Evolutionary conservation across 2,888 invertebrate species (phyloP).

Genomic region (Tyria jacobaeae): DNA sequence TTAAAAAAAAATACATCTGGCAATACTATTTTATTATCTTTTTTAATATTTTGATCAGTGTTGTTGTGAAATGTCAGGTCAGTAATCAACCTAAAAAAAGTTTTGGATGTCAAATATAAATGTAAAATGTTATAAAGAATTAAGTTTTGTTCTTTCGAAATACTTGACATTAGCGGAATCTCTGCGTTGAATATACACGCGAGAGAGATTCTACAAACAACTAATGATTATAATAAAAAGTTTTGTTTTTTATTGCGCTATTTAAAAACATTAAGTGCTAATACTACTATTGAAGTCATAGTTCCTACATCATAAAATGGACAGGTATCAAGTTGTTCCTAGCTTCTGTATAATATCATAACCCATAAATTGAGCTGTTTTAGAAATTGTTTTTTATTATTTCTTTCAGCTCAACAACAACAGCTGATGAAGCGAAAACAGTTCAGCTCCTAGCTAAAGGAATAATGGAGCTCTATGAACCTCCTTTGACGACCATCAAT

Average conservation of each 20-base stretch:
- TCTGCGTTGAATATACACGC: too few species aligned
- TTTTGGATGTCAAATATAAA: too few species aligned
- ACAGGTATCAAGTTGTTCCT: constrained; percentile 9
- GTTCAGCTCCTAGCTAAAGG: constrained; percentile 76
- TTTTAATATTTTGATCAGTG: background rate
- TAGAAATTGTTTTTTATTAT: background rate
- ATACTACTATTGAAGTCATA: background rate
- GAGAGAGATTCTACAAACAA: too few species aligned
- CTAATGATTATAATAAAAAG: too few species aligned
- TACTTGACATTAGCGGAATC: too few species aligned
- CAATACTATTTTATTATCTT: background rate
- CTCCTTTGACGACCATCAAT: constrained; percentile 78
- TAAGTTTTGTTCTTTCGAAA: too few species aligned
- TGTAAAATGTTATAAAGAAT: too few species aligned
- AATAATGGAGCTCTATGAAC: constrained; percentile 77
- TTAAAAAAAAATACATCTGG: too few species aligned
- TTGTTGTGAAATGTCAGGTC: background rate
- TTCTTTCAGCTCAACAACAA: constrained; percentile 44
- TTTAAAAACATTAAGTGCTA: background rate
- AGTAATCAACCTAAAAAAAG: background rate
- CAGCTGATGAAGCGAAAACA: constrained; percentile 66
- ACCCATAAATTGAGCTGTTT: background rate
- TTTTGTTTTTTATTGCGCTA: background rate
- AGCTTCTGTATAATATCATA: background rate
- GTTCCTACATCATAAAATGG: constrained; percentile 3